Evolutionary conservation across 2,888 invertebrate genomes (phyloP), one percentile per base, ranked within the genome.

Genomic region (Luperina testacea): DNA sequence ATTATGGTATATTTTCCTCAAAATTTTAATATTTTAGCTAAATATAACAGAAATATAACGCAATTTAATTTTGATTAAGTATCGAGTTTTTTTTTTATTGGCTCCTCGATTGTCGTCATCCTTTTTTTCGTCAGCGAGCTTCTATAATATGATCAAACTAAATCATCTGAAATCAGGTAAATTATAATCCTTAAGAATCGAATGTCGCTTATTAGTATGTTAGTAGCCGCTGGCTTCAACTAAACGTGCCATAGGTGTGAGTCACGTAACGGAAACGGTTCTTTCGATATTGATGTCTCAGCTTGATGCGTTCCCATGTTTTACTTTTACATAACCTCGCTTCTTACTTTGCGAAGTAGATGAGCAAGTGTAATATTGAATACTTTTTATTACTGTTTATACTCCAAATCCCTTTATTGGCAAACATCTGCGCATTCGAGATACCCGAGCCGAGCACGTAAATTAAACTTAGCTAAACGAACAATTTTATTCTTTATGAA

Each of bases 221-320:
- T 93, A 95, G 95, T 94, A 94, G 94, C 92, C 93, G 93, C 91
- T 90, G 92, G 93, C 93, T 91, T 90, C 92, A 91, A 90, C 89
- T 91, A 93, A 92, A 96, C 96, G 96, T 96, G 96, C 96, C 95
- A 94, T 92, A 93, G 90, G 92, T 92, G 93, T 96, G 96, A 96
- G 96, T 96, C 96, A 96, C 96, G 96, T 96, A 96, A 95, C 96
- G 96, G 96, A 96, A 95, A 96, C 94, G 92, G 94, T 94, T 94
- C 95, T 95, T 94, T 93, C 92, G 94, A 94, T 95, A 95, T 95
- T 94, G 93, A 95, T 95, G 95, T 90, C 93, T 92, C 89, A 87
- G 91, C 92, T 93, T 93, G 92, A 94, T 94, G 93, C 93, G 94
- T 94, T 94, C 92, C 91, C 93, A 93, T 93, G 92, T 93, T 93